These are phyloP conservation scores for Xestia xanthographa DNA, from an alignment of 2,888 invertebrate species.

Conservation along the genomic window DNA sequence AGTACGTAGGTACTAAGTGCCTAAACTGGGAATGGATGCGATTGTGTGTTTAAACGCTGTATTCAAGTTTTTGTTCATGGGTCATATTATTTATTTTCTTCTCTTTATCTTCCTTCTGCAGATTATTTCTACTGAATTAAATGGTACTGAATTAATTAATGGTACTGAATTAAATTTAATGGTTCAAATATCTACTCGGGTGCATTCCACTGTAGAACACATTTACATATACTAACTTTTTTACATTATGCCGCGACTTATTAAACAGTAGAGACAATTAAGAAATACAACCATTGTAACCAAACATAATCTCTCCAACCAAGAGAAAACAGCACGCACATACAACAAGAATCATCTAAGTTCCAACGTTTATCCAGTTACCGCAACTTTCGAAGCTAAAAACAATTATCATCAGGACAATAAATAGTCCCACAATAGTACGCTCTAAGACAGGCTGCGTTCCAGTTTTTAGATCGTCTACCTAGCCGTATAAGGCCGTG, in stretches of 20 bases:
- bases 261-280: neutral
- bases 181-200: neutral
- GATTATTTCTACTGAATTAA: neutral
- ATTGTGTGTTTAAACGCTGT: neutral
- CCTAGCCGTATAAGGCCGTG: slow-evolving; percentile 72
- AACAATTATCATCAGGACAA: slow-evolving; percentile 68
- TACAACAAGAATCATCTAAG: slow-evolving; percentile 33
- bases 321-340: slow-evolving; percentile 34
- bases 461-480: slow-evolving; percentile 78
- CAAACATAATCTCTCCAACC: slow-evolving; percentile 2
- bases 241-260: neutral
- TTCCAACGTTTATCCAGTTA: slow-evolving; percentile 58
- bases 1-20: neutral
- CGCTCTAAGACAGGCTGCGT: slow-evolving; percentile 62
- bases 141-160: neutral
- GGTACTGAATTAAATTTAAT: neutral
- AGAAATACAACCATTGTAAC: neutral
- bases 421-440: slow-evolving; percentile 67
- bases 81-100: neutral
- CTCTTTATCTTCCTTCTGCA: neutral
- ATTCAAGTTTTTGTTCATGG: neutral
- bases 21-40: neutral
- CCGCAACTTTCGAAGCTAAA: slow-evolving; percentile 61
- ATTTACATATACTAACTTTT: neutral
- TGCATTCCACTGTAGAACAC: neutral